Conservation (phyloP, 2,797 vertebrate genomes). For the Garrulus glandarius region DNA sequence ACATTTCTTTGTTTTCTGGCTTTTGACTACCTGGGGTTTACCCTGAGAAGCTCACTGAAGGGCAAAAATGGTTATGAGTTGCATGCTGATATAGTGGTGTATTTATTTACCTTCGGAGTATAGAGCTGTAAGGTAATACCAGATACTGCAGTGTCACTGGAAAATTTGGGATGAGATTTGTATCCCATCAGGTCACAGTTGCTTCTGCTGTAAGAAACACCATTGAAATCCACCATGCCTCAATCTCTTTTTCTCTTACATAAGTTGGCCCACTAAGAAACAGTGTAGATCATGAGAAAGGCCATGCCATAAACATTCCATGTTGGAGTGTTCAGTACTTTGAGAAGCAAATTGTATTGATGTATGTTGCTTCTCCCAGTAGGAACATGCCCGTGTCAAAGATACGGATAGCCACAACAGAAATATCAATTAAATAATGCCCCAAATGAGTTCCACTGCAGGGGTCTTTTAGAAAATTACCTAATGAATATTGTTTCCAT, state of each 20-base stretch:
- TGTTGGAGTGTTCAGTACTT: background rate
- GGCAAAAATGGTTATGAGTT: background rate
- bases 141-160: background rate
- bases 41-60: background rate
- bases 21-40: background rate
- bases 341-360: background rate
- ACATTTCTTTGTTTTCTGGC: background rate
- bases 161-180: background rate
- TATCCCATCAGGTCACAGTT: background rate
- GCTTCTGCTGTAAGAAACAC: background rate
- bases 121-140: background rate
- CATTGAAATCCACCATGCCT: background rate
- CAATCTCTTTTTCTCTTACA: fast-evolving
- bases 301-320: fast-evolving
- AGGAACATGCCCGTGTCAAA: background rate
- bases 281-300: background rate
- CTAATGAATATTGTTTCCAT: background rate
- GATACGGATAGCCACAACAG: background rate
- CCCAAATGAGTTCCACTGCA: background rate
- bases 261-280: background rate
- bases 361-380: background rate
- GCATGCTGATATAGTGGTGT: background rate
- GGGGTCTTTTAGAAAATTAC: background rate
- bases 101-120: background rate
- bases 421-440: background rate